A percentile compares a stretch with the other conserved stretches of the same genome.
phyloP scores from a whole-genome alignment of 37 sponge, comb jelly and placozoan species.

The Beroe forskalii region DNA sequence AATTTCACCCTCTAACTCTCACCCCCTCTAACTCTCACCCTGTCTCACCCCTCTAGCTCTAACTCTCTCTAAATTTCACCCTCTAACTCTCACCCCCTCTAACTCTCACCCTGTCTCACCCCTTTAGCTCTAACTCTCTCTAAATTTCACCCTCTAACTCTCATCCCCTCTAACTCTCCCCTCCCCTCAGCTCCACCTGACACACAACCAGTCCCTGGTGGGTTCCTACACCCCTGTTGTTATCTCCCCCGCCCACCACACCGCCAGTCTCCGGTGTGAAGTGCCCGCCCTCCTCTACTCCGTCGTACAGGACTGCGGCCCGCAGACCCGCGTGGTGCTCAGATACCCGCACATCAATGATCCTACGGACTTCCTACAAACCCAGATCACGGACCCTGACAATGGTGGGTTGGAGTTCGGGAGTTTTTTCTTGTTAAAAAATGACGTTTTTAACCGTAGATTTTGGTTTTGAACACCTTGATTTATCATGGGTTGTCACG shows the following conservation, averaged over 20 bases:
- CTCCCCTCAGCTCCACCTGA: background rate
- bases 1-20: no score
- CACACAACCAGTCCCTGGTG: background rate
- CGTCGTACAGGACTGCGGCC: slow-evolving; percentile 10
- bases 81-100: background rate
- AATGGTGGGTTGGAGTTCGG: background rate
- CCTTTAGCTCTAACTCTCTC: no score
- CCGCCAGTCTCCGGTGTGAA: slow-evolving; percentile 3
- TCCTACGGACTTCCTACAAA: background rate
- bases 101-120: background rate
- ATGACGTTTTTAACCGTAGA: no score
- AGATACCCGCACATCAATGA: slow-evolving; percentile 7
- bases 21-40: no score
- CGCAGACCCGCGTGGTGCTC: slow-evolving; percentile 8
- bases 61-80: no score
- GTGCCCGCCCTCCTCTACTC: background rate
- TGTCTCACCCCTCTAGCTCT: no score
- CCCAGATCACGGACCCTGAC: background rate
- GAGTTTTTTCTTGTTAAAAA: background rate
- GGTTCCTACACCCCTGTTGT: slow-evolving; percentile 34
- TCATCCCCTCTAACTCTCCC: background rate
- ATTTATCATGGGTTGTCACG: no score
- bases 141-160: no score
- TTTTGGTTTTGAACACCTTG: no score
- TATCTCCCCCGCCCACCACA: background rate